Conservation (phyloP, 2,113 vertebrate genomes). For the Dolichotis patagonum region DNA sequence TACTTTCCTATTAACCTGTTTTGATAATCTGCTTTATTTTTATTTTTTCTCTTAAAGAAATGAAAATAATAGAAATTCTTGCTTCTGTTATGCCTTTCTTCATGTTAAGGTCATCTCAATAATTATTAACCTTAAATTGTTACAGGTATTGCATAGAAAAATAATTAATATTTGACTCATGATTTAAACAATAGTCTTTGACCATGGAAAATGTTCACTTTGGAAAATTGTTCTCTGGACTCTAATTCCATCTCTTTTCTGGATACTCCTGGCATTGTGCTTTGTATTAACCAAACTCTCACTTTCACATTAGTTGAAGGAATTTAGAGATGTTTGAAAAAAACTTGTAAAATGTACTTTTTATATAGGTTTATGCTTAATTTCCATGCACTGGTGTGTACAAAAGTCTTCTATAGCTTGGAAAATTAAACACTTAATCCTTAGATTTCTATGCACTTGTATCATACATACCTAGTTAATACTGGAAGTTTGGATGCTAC, state of each 20-base stretch:
- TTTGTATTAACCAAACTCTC: background rate
- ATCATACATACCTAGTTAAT: background rate
- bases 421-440: background rate
- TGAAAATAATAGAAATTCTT: background rate
- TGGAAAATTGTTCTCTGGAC: background rate
- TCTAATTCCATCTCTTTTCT: background rate
- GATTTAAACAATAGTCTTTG: background rate
- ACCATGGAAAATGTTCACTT: background rate
- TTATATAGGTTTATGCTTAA: background rate
- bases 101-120: background rate
- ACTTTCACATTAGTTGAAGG: background rate
- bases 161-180: background rate
- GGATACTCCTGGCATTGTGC: accelerated
- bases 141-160: background rate
- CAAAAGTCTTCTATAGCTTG: background rate
- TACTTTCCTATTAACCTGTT: background rate
- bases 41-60: background rate
- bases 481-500: background rate
- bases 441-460: background rate
- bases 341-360: background rate
- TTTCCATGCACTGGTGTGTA: background rate
- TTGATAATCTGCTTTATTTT: background rate
- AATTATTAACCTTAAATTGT: background rate
- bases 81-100: background rate
- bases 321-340: background rate